These are phyloP conservation scores for Erpobdella octoculata DNA, from an alignment of 2,888 invertebrate genomes.

Conservation along the genomic window DNA sequence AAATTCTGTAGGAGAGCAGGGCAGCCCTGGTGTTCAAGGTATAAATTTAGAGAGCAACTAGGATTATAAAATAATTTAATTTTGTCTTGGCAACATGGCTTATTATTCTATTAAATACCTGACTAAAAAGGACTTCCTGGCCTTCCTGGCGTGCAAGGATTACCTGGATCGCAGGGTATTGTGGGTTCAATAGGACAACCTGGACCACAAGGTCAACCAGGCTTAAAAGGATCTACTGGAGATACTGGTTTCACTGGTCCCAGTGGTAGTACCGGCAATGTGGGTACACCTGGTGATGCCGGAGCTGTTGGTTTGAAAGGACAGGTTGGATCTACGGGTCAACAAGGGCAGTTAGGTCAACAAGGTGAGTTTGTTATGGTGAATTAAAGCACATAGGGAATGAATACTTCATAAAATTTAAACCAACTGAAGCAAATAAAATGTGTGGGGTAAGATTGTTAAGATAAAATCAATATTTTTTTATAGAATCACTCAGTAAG, in stretches of 20 bases:
- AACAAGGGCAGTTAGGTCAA: conserved; percentile 22
- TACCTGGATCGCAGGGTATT: background rate
- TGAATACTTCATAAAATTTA: too few species aligned
- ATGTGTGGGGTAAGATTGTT: too few species aligned
- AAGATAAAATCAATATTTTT: background rate
- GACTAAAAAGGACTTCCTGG: conserved; percentile 28
- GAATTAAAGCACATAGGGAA: background rate
- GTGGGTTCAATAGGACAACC: conserved; percentile 26
- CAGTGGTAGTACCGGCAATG: conserved; percentile 26
- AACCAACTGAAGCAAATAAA: too few species aligned
- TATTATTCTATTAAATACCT: background rate
- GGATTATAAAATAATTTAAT: background rate
- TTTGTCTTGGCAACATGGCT: too few species aligned
- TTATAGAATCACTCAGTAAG: conserved; percentile 14
- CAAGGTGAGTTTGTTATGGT: too few species aligned
- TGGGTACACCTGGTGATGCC: conserved; percentile 37
- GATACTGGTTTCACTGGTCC: conserved; percentile 25
- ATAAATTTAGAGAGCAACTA: background rate
- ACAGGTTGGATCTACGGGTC: conserved; percentile 18
- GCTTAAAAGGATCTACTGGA: conserved; percentile 24
- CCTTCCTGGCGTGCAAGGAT: conserved; percentile 1
- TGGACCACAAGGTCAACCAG: conserved; percentile 34
- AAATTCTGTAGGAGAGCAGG: conserved; percentile 29
- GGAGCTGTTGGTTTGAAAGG: conserved; percentile 35
- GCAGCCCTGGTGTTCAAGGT: conserved; percentile 27